Evolutionary conservation across 1,140 invertebrate genomes (phyloP), one percentile per base, ranked within the genome.

Genomic region (Aricia agestis): DNA sequence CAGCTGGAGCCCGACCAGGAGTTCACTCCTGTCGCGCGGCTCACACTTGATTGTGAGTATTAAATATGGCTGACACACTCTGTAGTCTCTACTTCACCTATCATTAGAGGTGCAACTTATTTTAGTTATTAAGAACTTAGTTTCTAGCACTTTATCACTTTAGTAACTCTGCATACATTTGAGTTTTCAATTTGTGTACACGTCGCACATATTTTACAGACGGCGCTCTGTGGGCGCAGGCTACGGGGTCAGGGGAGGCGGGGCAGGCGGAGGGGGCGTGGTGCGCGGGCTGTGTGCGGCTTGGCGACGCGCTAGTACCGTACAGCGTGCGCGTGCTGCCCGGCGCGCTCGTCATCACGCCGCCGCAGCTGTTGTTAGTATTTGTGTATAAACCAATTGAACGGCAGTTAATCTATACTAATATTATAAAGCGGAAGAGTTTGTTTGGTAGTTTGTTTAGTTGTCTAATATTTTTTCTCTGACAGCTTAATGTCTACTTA

Each of bases 21-120:
- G 31, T 82, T 84, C 67, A 73, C 75, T 15, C 78, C 94, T 77
- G 93, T 97, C 58, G 96, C 96, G 57, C 93, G 93, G 68, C 90
- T 97, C 68, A 94, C 95, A 72, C 94, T 97, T 76, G 94, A 96
- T 91, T 97, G 96, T 97, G 90, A 94, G 95, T 94, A 76, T 41
- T 70, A 52, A 25, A 25, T 3, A 2, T 3, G 1, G 25, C 25
- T 25, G 3, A 25, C 3, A 3, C 25, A 25, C 25, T n/a, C n/a
- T n/a, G n/a, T n/a, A n/a, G n/a, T n/a, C n/a, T n/a, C n/a, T n/a
- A n/a, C n/a, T n/a, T n/a, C n/a, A n/a, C n/a, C n/a, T n/a, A n/a
- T n/a, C n/a, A n/a, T n/a, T n/a, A n/a, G n/a, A n/a, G n/a, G n/a
- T n/a, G n/a, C n/a, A n/a, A n/a, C n/a, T n/a, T n/a, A n/a, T n/a